These are phyloP conservation scores for Fragum fragum DNA, from an alignment of 2,888 invertebrate genomes.

Conservation along the genomic window DNA sequence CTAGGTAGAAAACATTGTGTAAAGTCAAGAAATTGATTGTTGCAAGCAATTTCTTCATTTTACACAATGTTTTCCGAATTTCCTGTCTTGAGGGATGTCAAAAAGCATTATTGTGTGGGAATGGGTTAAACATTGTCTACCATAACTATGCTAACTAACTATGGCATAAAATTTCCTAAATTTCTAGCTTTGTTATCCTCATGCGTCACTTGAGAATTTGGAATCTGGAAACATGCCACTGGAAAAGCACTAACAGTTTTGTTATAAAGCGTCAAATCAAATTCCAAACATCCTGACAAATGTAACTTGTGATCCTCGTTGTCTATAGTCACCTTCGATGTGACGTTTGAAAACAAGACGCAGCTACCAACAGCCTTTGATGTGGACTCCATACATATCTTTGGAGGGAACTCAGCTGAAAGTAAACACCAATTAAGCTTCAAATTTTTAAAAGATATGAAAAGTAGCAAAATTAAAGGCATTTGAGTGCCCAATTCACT, in stretches of 20 bases:
- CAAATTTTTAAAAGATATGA: too few species aligned
- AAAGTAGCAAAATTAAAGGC: too few species aligned
- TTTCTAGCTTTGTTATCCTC: slow-evolving; percentile 58
- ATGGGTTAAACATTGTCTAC: too few species aligned
- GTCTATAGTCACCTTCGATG: slow-evolving; percentile 77
- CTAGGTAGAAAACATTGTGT: too few species aligned
- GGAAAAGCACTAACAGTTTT: slow-evolving; percentile 79
- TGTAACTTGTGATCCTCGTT: slow-evolving; percentile 78
- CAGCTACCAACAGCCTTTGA: slow-evolving; percentile 80
- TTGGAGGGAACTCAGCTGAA: slow-evolving; percentile 81
- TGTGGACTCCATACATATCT: slow-evolving; percentile 78
- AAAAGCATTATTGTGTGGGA: too few species aligned
- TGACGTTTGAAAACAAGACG: slow-evolving; percentile 79
- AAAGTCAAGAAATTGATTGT: too few species aligned
- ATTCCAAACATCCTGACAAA: slow-evolving; percentile 79
- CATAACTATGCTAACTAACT: too few species aligned
- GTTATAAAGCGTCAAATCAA: slow-evolving; percentile 78
- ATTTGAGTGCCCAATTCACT: too few species aligned
- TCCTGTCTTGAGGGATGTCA: too few species aligned
- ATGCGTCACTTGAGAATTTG: slow-evolving; percentile 69
- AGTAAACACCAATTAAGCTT: too few species aligned
- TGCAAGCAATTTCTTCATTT: too few species aligned
- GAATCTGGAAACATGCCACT: slow-evolving; percentile 82
- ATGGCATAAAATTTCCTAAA: slow-evolving; percentile 69
- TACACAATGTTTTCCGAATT: too few species aligned